Percentiles rank a stretch among this genome's conserved stretches.
phyloP scores from a whole-genome alignment of 2,113 vertebrate genomes.

The Syngnathus typhle region DNA sequence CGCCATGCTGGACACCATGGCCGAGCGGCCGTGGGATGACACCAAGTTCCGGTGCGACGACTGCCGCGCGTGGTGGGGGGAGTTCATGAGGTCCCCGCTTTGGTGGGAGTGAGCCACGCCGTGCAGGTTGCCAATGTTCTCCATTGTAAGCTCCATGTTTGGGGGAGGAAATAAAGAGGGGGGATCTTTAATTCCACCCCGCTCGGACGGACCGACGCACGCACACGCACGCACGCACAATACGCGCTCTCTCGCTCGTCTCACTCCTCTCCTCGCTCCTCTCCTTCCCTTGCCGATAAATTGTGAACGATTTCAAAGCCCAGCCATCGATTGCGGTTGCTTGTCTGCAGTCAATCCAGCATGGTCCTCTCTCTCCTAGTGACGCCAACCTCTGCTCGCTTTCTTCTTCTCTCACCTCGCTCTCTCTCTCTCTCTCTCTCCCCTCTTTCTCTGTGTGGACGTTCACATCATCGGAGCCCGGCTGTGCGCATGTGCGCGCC shows the following conservation, averaged over 20 bases:
- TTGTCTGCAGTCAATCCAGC: slow-evolving; percentile 74
- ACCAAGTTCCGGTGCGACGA: slow-evolving; percentile 86
- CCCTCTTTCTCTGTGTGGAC: slow-evolving; percentile 42
- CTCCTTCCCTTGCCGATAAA: slow-evolving; percentile 74
- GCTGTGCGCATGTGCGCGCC: slow-evolving; percentile 65
- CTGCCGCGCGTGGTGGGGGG: slow-evolving; percentile 81
- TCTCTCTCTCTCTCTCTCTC: background rate
- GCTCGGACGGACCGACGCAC: slow-evolving; percentile 31
- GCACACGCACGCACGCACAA: background rate
- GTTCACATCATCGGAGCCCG: slow-evolving; percentile 54
- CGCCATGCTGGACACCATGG: slow-evolving; percentile 87
- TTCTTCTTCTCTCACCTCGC: slow-evolving; percentile 5
- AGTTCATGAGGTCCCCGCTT: slow-evolving; percentile 88
- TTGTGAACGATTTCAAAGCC: slow-evolving; percentile 77
- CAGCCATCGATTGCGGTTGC: slow-evolving; percentile 74
- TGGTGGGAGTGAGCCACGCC: slow-evolving; percentile 85
- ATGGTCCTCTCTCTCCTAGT: slow-evolving; percentile 48
- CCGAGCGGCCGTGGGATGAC: slow-evolving; percentile 81
- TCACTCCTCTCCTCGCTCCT: slow-evolving; percentile 58
- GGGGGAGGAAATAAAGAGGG: slow-evolving; percentile 48
- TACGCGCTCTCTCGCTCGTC: slow-evolving; percentile 39
- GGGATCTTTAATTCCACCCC: slow-evolving; percentile 67
- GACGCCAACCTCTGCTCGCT: slow-evolving; percentile 5
- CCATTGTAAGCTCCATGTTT: slow-evolving; percentile 94
- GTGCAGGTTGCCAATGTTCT: slow-evolving; percentile 90